Percentiles rank a stretch among this genome's conserved stretches.
Conservation (phyloP, 2,888 invertebrate species). For the Labia minor region DNA sequence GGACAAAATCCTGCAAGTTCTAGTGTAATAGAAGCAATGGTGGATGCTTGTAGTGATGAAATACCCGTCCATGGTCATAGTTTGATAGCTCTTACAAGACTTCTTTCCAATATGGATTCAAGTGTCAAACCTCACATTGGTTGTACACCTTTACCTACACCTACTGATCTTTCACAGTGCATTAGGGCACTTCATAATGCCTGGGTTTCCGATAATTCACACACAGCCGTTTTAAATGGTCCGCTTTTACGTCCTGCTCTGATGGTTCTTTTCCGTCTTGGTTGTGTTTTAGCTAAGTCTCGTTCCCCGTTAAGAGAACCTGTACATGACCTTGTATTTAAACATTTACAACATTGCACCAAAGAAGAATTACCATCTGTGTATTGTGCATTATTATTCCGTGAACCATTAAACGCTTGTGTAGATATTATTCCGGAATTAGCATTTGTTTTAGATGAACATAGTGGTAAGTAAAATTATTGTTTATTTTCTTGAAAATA, state of each 20-base stretch:
- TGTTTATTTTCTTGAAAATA: too few relatives aligned
- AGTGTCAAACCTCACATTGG: neutral
- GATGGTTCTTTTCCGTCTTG: neutral
- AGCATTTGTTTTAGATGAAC: neutral
- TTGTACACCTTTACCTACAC: neutral
- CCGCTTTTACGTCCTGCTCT: neutral
- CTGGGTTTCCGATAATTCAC: neutral
- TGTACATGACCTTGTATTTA: neutral
- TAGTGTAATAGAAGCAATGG: conserved; percentile 45
- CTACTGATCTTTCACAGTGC: neutral
- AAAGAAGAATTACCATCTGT: neutral
- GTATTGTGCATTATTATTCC: neutral
- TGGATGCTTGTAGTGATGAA: conserved; percentile 56
- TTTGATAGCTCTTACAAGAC: conserved; percentile 56
- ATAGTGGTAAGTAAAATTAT: too few relatives aligned
- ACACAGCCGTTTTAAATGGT: neutral
- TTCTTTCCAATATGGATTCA: conserved; percentile 54
- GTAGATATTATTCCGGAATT: neutral
- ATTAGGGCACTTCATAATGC: neutral
- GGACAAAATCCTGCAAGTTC: conserved; percentile 33
- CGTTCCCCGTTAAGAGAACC: neutral
- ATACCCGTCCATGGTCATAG: conserved; percentile 76
- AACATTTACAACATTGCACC: neutral
- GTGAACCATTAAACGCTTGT: neutral
- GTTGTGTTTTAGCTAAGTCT: neutral